phyloP scores from a whole-genome alignment of 2,797 vertebrate genomes.

The Mormyrops attenuatus region DNA sequence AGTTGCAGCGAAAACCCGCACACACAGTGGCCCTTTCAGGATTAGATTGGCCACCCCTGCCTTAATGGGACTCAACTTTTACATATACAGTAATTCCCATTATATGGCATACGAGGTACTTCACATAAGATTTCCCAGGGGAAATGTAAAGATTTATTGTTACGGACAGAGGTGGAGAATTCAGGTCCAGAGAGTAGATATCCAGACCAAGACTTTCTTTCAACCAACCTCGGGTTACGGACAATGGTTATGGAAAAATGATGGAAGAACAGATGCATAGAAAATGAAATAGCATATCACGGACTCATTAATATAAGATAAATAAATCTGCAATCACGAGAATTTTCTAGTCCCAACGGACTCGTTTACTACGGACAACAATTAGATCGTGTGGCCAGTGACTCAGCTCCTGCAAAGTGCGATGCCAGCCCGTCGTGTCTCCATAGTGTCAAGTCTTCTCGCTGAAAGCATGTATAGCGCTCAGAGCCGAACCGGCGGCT shows the following conservation, averaged over 20 bases:
- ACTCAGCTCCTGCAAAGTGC: neutral
- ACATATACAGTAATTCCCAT: neutral
- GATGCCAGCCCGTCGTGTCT: neutral
- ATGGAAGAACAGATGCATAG: neutral
- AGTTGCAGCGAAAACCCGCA: no score
- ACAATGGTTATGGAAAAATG: neutral
- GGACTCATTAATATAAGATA: neutral
- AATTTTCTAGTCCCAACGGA: neutral
- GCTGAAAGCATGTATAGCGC: neutral
- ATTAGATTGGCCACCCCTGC: no score
- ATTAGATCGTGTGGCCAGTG: neutral
- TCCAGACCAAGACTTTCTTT: neutral
- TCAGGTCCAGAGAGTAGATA: neutral
- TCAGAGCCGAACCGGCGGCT: neutral
- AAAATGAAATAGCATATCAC: neutral
- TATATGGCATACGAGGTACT: neutral
- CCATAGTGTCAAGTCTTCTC: neutral
- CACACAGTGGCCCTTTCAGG: no score
- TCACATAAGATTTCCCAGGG: neutral
- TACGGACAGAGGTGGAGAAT: neutral
- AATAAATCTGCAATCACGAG: neutral
- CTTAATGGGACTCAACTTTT: neutral
- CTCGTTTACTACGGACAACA: neutral
- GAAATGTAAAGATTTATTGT: neutral
- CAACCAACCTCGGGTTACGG: neutral